phyloP scores from a whole-genome alignment of 2,888 invertebrate species.

The Chrysolina oricalcia region DNA sequence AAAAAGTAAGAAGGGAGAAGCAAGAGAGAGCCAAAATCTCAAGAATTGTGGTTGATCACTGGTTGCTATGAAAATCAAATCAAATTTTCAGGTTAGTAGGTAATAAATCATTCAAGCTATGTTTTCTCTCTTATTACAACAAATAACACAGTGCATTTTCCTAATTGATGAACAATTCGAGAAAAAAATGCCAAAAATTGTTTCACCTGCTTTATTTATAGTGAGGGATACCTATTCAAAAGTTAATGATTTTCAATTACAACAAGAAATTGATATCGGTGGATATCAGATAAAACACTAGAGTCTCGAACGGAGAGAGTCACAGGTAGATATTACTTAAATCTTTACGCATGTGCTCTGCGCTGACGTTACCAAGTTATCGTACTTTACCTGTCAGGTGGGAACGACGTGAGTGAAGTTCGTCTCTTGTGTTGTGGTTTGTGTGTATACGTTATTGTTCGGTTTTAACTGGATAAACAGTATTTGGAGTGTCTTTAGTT shows the following conservation, averaged over 20 bases:
- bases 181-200: not conserved
- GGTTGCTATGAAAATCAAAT: too few relatives aligned
- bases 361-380: slow-evolving; percentile 11
- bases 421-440: slow-evolving; percentile 12
- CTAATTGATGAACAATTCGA: not conserved
- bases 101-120: too few relatives aligned
- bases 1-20: too few relatives aligned
- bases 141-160: too few relatives aligned
- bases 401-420: slow-evolving; percentile 11
- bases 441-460: slow-evolving; percentile 1
- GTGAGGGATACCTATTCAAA: not conserved
- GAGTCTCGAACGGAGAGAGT: not conserved
- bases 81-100: too few relatives aligned
- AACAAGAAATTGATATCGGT: not conserved
- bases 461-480: not conserved
- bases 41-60: too few relatives aligned
- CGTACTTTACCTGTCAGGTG: slow-evolving; percentile 19
- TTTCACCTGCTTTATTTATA: too few relatives aligned
- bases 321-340: slow-evolving; percentile 18
- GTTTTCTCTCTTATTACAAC: too few relatives aligned
- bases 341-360: slow-evolving; percentile 19
- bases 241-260: not conserved
- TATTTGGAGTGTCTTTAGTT: not conserved
- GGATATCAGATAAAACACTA: not conserved
- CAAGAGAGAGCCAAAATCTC: too few relatives aligned